Percentiles rank a stretch among this genome's conserved stretches.
phyloP scores from a whole-genome alignment of 2,113 vertebrate genomes.

The Oreochromis spilurus region DNA sequence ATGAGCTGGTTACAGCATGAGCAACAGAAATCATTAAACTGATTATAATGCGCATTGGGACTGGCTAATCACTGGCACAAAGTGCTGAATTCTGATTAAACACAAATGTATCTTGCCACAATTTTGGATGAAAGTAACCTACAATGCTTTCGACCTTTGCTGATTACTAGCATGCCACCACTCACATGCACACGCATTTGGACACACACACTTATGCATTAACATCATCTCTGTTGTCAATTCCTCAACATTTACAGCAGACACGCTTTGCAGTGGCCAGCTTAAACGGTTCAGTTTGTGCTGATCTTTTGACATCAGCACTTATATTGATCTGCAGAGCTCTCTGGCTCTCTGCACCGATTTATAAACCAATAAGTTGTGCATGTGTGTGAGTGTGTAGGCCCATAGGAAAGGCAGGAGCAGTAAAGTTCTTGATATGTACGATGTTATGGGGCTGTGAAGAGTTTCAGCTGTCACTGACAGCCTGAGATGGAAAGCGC shows the following conservation, averaged over 20 bases:
- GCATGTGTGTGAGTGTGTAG: background rate
- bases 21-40: background rate
- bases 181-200: background rate
- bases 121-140: background rate
- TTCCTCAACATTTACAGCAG: background rate
- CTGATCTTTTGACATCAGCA: slow-evolving; percentile 35
- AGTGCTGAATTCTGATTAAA: background rate
- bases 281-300: background rate
- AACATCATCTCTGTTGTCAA: background rate
- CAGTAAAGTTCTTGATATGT: background rate
- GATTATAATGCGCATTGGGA: background rate
- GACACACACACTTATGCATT: background rate
- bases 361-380: background rate
- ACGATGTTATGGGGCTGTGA: background rate
- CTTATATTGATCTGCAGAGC: slow-evolving; percentile 24
- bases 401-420: background rate
- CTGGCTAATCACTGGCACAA: background rate
- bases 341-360: background rate
- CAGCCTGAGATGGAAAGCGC: background rate
- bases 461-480: slow-evolving; percentile 14
- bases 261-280: background rate
- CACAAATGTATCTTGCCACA: background rate
- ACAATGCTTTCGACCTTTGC: background rate
- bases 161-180: background rate
- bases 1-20: background rate